phyloP scores from a whole-genome alignment of 1,140 invertebrate genomes.

The Saccostrea glomerata region DNA sequence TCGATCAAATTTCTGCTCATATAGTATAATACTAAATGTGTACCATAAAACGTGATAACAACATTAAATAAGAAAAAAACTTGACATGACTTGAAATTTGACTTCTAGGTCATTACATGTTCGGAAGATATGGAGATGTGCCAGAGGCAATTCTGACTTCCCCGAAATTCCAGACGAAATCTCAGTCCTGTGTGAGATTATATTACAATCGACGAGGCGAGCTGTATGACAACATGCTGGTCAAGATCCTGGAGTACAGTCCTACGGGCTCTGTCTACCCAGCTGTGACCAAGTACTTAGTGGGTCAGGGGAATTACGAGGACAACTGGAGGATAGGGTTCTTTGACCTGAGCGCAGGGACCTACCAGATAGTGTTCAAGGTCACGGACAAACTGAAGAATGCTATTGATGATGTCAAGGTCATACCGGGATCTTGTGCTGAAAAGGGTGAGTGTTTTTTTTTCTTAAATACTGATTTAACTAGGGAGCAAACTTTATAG shows the following conservation, averaged over 20 bases:
- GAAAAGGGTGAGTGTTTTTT: slow-evolving; percentile 51
- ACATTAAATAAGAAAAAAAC: background rate
- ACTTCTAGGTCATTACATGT: slow-evolving; percentile 64
- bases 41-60: no score
- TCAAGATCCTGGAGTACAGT: slow-evolving; percentile 47
- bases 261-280: background rate
- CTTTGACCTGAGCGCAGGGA: slow-evolving; percentile 61
- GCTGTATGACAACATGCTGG: slow-evolving; percentile 47
- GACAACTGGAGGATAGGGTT: slow-evolving; percentile 65
- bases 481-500: background rate
- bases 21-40: no score
- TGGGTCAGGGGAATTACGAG: slow-evolving; percentile 13
- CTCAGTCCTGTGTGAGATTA: slow-evolving; percentile 65
- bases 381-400: slow-evolving; percentile 50
- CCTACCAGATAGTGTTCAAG: slow-evolving; percentile 59
- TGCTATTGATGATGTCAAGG: slow-evolving; percentile 65
- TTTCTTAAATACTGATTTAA: background rate
- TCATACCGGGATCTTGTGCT: slow-evolving; percentile 58
- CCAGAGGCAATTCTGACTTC: slow-evolving; percentile 52
- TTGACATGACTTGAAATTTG: background rate
- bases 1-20: no score
- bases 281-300: background rate
- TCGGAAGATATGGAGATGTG: slow-evolving; percentile 32
- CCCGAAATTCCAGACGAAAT: slow-evolving; percentile 55
- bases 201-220: slow-evolving; percentile 66